These are phyloP conservation scores for Exephanes ischioxanthus DNA, from an alignment of 2,888 invertebrate species.

Conservation along the genomic window DNA sequence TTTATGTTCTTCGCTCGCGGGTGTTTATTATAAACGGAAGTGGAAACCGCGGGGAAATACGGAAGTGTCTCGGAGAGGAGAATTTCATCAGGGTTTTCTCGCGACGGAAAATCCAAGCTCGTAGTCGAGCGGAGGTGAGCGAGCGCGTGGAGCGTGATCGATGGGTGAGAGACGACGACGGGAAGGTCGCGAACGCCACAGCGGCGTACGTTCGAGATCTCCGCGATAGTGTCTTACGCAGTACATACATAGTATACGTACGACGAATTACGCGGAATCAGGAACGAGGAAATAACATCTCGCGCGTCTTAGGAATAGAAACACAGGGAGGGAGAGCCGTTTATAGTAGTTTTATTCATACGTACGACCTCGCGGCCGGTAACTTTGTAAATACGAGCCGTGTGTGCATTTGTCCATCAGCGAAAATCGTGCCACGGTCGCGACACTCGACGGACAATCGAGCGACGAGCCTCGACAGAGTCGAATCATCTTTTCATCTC, in stretches of 20 bases:
- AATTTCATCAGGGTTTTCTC: constrained; percentile 17
- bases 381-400: constrained; percentile 5
- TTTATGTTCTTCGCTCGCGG: constrained; percentile 8
- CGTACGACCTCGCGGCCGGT: constrained; percentile 56
- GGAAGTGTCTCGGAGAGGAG: constrained; percentile 9
- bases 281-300: constrained; percentile 75
- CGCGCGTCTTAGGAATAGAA: constrained; percentile 63
- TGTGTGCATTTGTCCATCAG: constrained; percentile 37
- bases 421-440: constrained; percentile 67
- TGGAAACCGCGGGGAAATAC: not conserved
- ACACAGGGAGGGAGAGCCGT: constrained; percentile 32
- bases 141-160: constrained; percentile 13
- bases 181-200: not conserved
- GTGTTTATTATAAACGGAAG: constrained; percentile 42
- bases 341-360: constrained; percentile 60
- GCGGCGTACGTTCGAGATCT: not conserved
- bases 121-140: constrained; percentile 54
- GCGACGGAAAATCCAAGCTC: constrained; percentile 24
- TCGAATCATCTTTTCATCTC: not conserved
- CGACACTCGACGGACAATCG: constrained; percentile 54
- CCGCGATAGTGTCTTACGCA: not conserved
- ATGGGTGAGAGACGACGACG: constrained; percentile 11
- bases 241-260: not conserved
- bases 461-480: constrained; percentile 41
- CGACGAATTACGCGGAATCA: constrained; percentile 69